phyloP scores from a whole-genome alignment of 2,113 vertebrate genomes.

The Polyodon spathula region DNA sequence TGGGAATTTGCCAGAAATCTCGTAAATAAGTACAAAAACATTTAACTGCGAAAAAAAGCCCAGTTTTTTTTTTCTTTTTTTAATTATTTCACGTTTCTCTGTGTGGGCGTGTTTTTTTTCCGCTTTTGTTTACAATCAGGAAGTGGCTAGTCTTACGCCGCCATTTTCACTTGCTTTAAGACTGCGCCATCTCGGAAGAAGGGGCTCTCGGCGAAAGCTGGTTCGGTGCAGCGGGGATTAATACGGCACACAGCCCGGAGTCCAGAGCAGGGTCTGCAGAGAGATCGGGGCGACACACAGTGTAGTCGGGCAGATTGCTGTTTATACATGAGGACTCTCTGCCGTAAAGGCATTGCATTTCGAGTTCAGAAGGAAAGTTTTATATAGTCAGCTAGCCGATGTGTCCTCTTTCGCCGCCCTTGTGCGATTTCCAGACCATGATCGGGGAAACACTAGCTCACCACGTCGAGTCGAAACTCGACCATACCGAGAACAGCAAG shows the following conservation, averaged over 20 bases:
- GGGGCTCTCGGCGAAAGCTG: no score
- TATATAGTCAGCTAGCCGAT: conserved; percentile 3
- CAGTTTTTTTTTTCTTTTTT: no score
- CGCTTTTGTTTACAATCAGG: conserved; percentile 10
- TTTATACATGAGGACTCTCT: no score
- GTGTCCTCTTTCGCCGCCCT: conserved; percentile 20
- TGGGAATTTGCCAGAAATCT: no score
- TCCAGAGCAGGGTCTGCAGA: no score
- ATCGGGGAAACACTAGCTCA: conserved; percentile 35
- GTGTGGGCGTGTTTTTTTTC: conserved; percentile 6
- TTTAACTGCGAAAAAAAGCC: no score
- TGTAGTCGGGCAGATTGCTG: no score
- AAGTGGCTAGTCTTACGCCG: conserved; percentile 19
- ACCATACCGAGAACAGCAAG: conserved; percentile 45
- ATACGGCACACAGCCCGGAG: no score
- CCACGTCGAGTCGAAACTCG: conserved; percentile 28
- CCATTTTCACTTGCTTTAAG: conserved; percentile 16
- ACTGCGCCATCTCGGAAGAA: conserved; percentile 19
- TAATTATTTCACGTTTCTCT: conserved; percentile 19
- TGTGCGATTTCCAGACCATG: conserved; percentile 27
- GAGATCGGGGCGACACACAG: no score
- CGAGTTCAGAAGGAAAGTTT: neutral
- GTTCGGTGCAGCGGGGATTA: no score
- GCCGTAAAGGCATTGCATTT: no score
- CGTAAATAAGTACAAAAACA: no score